Evolutionary conservation across 2,888 invertebrate species (phyloP), one percentile per base, ranked within the genome.

Genomic region (Miltochrista miniata): DNA sequence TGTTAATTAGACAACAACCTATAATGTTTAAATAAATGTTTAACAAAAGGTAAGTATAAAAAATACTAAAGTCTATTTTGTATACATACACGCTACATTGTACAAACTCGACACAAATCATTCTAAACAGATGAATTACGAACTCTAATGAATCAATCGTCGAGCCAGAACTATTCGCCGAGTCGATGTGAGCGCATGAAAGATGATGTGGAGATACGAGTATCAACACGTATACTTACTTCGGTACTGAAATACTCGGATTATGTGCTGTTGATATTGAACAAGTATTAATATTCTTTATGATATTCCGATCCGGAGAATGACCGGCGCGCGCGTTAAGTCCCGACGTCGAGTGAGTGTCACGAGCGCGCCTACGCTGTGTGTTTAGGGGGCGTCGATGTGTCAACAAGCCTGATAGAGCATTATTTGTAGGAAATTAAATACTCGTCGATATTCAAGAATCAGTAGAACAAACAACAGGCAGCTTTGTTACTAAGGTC

Each of bases 141-240:
- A 24, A 24, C 18, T 2, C 18, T 24, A 38, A 38, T 38, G 18
- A 38, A 38, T 38, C 38, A 24, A 3, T 38, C 38, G 38, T 38
- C 38, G 36, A 13, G 14, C 14, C 10, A 14, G 5, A 13, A 14
- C 36, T 13, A 36, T 36, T 36, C 5, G 14, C 1, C 15, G 36
- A 2, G 36, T 10, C 36, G 24, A 18, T n/a, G 15, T 11, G n/a
- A 38, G 18, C 38, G 11, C 2, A 18, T 38, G 18, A 38, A 24
- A 38, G 38, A 38, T 38, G 38, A 38, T 38, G 15, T 15, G 15
- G 37, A 38, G 36, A 38, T 18, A n/a, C n/a, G n/a, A n/a, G n/a
- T n/a, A 38, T 38, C 37, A 38, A 38, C 38, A 42, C 13, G 13
- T 13, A 24, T 10, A 35, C 18, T 34, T 15, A 7, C n/a, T 3